Conservation (phyloP, 2,113 vertebrate genomes). For the Pseudopipra pipra region DNA sequence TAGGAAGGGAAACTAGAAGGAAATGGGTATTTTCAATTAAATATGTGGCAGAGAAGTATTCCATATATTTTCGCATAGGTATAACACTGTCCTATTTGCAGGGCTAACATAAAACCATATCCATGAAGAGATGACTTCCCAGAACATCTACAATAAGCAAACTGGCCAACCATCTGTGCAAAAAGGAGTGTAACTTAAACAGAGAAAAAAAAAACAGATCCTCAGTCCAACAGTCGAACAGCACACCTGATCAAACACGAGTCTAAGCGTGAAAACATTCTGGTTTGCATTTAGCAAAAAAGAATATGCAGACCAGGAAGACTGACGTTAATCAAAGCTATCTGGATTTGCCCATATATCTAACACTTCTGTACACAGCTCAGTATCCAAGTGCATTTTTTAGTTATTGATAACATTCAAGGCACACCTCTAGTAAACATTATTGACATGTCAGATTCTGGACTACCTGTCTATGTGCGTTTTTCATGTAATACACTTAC, state of each 20-base stretch:
- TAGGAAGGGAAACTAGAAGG: neutral
- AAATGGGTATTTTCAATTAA: neutral
- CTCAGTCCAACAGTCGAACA: neutral
- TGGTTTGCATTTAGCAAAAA: neutral
- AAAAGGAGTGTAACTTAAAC: neutral
- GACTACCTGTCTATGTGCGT: neutral
- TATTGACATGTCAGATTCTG: neutral
- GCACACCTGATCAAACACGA: neutral
- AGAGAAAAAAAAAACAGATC: neutral
- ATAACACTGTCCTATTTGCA: neutral
- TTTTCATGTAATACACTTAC: neutral
- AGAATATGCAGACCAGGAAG: neutral
- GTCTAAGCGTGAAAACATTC: neutral
- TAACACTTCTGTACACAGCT: neutral
- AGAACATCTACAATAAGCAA: neutral
- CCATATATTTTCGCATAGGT: neutral
- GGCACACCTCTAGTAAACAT: neutral
- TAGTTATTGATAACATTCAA: neutral
- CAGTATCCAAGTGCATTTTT: neutral
- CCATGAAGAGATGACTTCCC: neutral
- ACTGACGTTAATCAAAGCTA: neutral
- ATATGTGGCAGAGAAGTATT: neutral
- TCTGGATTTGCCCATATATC: neutral
- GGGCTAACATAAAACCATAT: neutral
- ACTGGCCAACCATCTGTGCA: neutral